These are phyloP conservation scores for Rhinogobius similis DNA, from an alignment of 2,113 vertebrate species.

Conservation along the genomic window DNA sequence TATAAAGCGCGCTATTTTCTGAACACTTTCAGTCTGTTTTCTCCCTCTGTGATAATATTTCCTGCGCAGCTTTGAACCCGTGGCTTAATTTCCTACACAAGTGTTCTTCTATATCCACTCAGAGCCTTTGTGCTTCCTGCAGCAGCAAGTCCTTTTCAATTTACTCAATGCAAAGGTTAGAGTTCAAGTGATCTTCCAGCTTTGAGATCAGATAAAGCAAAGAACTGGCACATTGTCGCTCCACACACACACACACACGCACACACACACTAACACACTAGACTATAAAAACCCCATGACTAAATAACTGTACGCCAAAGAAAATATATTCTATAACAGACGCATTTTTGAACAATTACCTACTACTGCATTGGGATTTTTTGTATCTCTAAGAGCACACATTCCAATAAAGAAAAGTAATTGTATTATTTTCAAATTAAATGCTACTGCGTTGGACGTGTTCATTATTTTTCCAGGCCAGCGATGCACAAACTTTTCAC, in stretches of 20 bases:
- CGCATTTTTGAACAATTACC: not conserved
- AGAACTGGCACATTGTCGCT: conserved; percentile 6
- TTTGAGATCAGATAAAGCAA: conserved; percentile 19
- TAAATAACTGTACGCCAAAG: not conserved
- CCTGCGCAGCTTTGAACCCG: not conserved
- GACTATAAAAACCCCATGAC: not conserved
- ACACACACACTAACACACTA: not conserved
- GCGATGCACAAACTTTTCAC: no score
- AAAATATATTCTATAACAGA: not conserved
- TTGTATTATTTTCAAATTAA: no score
- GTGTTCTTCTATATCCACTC: conserved; percentile 12
- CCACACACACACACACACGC: conserved; percentile 12
- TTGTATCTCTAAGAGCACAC: not conserved
- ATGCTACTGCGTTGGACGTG: not conserved
- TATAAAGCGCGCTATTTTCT: not conserved
- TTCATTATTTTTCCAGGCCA: not conserved
- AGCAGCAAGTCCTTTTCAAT: conserved; percentile 14
- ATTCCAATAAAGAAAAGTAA: not conserved
- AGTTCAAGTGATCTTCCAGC: conserved; percentile 29
- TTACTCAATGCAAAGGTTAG: conserved; percentile 31
- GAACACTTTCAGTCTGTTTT: not conserved
- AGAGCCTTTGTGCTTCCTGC: not conserved
- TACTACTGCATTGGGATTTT: not conserved
- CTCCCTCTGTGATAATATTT: not conserved
- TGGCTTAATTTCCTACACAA: conserved; percentile 1